Base-by-base conservation (phyloP, 1,140 invertebrate genomes). In the Drosophila willistoni region DNA sequence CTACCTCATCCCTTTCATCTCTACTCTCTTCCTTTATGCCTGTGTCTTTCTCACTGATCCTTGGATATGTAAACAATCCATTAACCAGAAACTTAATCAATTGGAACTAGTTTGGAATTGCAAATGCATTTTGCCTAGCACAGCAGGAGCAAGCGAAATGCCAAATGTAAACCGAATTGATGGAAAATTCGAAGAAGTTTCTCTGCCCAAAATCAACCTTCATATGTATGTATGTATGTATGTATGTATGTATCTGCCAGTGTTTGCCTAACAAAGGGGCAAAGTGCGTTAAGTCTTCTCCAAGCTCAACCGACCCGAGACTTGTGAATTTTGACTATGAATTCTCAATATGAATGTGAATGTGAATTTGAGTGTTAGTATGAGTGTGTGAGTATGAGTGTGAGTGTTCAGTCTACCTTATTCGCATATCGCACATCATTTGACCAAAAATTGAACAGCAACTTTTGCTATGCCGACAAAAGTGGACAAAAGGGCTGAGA, bases 21-120 rank as follows among this genome's bases (percentile, higher is more conserved):
- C 44, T 22, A 29, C 44, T 51, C 10, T 51, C 9, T 19, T 6
- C 10, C 17, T 42, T 47, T n/a, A 22, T 29, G 60, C 1, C 19
- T 55, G 17, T 56, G 60, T 33, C 39, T 41, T 33, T 61, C 73
- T 67, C 70, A 73, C 75, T 71, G 51, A 65, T 68, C 73, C 64
- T 76, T 77, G 82, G 81, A 75, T 87, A 83, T 87, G 79, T 77
- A 86, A 83, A 82, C 83, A 87, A 87, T 83, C 83, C 83, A 87
- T 87, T 87, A 87, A 87, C 83, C 83, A 87, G 79, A 77, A 86
- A 87, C 83, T 87, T 87, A 87, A 87, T 87, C 83, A 87, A 87
- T 87, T 87, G 83, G 77, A 86, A 86, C 83, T 74, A 77, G 83
- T 79, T 82, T 79, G 73, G 83, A 87, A 86, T 82, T 68, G 83